phyloP scores from a whole-genome alignment of 2,113 vertebrate species.

The Plecotus auritus region DNA sequence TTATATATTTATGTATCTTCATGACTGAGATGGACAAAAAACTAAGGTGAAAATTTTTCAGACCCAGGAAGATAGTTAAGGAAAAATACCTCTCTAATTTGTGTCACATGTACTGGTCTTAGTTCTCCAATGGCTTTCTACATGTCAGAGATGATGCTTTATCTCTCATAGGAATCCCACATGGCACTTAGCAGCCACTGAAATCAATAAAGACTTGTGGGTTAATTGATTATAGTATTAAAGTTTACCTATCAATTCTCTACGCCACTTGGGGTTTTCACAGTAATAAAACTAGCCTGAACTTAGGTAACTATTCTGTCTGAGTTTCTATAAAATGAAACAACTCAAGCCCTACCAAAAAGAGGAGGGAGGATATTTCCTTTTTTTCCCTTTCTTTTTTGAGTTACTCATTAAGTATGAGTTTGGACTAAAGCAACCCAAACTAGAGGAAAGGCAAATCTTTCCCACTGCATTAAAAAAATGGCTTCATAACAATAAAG shows the following conservation, averaged over 20 bases:
- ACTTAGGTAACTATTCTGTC: background rate
- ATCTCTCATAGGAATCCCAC: background rate
- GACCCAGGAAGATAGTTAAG: background rate
- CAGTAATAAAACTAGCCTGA: background rate
- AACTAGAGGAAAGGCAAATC: background rate
- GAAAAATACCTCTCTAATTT: background rate
- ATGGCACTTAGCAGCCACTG: background rate
- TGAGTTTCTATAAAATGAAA: background rate
- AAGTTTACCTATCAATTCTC: background rate
- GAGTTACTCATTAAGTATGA: background rate
- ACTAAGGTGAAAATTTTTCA: background rate
- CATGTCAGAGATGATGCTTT: background rate
- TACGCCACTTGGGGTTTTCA: background rate
- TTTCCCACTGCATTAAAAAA: background rate
- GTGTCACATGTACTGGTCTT: background rate
- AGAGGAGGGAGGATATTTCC: background rate
- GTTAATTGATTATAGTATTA: constrained; percentile 19
- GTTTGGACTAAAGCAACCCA: background rate
- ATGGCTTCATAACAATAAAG: background rate
- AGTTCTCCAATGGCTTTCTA: background rate
- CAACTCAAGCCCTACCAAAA: background rate
- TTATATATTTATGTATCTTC: background rate
- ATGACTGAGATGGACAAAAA: background rate
- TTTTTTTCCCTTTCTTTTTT: background rate
- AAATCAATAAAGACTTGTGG: background rate